Percentiles rank a stretch among this genome's conserved stretches.
Conservation (phyloP, 2,113 vertebrate species). For the Raphicerus campestris region DNA sequence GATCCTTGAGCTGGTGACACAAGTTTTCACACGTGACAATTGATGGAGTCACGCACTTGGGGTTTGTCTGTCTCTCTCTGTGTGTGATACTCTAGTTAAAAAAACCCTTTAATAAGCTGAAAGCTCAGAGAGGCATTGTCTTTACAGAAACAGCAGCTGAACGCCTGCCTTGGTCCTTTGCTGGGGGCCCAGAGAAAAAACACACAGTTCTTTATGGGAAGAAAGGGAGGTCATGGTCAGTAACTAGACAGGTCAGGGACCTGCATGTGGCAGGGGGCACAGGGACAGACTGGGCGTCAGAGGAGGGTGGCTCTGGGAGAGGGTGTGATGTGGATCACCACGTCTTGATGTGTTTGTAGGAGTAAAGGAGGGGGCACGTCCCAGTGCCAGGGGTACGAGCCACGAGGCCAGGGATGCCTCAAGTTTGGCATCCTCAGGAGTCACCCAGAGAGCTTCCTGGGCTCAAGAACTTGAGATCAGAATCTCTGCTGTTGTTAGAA, state of each 20-base stretch:
- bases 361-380: too few species aligned
- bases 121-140: not conserved
- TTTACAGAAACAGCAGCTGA: not conserved
- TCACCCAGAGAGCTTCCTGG: too few species aligned
- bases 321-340: not conserved
- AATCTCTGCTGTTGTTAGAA: not conserved
- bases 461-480: not conserved
- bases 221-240: not conserved
- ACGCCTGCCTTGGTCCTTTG: accelerated
- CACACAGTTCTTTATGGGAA: not conserved
- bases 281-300: accelerated
- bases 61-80: not conserved
- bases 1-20: too few species aligned
- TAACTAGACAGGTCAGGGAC: accelerated
- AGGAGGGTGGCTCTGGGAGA: not conserved
- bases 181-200: not conserved
- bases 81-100: not conserved
- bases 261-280: accelerated
- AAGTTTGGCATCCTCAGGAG: not conserved
- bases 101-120: not conserved
- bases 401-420: accelerated
- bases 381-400: too few species aligned
- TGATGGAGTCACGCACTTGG: accelerated
- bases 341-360: accelerated
- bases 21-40: not conserved